Base-by-base conservation (phyloP, 2,888 invertebrate genomes). In the Habrosyne pyritoides region DNA sequence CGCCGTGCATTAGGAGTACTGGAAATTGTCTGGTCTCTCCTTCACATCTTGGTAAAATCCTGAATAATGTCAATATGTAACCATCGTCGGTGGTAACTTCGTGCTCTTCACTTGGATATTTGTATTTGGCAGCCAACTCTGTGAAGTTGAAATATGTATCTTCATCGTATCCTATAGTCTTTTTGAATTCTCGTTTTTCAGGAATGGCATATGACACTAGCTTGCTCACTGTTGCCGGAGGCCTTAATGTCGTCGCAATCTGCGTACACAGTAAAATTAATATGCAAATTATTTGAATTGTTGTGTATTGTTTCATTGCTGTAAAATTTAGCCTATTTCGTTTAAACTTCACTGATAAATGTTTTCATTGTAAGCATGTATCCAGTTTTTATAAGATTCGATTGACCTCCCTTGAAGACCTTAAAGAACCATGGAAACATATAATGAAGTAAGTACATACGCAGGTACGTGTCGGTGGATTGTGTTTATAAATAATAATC, bases 381-480 rank as follows among this genome's bases (percentile, higher is more conserved):
- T 75, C 67, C 73, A 79, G 84, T 86, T 28, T 89, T 80, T 89
- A 89, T 89, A 89, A 87, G 71, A 82, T 80, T 69, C 61, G 75
- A 68, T 71, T 81, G 89, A 87, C 91, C 91, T 90, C 75, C 79
- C 68, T 62, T 75, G 76, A 80, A 85, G 86, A 79, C 73, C 83
- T 83, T 66, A 66, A 67, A 65, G 61, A 67, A 67, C 68, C 72
- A 75, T 73, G 64, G 61, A 67, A 62, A 55, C 51, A 64, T 61
- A 59, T 64, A 63, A 56, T 60, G 51, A 60, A 59, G 54, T 28
- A 50, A 21, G 28, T 49, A 22, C 48, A n/a, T 57, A 55, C 53
- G 53, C 56, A 56, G 53, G 53, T 55, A 48, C 30, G 57, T 56
- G 42, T 48, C 33, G 24, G 49, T 48, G 33, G 36, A 14, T 36